Evolutionary conservation across 2,113 vertebrate genomes (phyloP).

Genomic region (Cygnus atratus): DNA sequence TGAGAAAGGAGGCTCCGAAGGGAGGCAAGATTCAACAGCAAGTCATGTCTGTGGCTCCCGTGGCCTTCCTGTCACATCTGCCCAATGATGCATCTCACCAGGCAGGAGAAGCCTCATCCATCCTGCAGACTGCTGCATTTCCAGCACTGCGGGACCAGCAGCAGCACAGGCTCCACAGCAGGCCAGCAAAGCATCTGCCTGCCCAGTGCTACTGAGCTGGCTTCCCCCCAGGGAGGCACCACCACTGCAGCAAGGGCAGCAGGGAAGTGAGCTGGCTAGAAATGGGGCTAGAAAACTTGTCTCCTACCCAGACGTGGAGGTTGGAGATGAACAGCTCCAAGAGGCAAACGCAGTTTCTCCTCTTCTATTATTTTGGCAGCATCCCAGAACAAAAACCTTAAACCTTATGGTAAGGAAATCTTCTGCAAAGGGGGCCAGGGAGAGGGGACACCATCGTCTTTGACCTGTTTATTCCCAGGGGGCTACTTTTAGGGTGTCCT

Average conservation of each 20-base stretch:
- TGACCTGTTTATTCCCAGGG: neutral
- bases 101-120: neutral
- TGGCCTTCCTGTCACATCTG: neutral
- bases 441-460: neutral
- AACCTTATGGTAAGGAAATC: neutral
- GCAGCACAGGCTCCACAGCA: neutral
- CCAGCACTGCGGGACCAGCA: fast-evolving
- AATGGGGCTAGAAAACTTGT: neutral
- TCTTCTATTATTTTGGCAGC: neutral
- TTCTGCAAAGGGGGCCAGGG: neutral
- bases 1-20: neutral
- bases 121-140: neutral
- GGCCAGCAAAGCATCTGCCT: fast-evolving
- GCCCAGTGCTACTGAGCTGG: neutral
- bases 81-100: neutral
- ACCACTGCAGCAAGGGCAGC: fast-evolving
- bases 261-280: neutral
- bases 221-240: neutral
- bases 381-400: neutral
- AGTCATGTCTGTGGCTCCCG: neutral
- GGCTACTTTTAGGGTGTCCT: neutral
- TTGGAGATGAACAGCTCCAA: neutral
- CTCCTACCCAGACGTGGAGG: neutral
- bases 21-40: neutral
- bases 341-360: neutral